Percentiles rank a stretch among this genome's conserved stretches.
Conservation (phyloP, 2,797 vertebrate genomes). For the Xerus rutilus region DNA sequence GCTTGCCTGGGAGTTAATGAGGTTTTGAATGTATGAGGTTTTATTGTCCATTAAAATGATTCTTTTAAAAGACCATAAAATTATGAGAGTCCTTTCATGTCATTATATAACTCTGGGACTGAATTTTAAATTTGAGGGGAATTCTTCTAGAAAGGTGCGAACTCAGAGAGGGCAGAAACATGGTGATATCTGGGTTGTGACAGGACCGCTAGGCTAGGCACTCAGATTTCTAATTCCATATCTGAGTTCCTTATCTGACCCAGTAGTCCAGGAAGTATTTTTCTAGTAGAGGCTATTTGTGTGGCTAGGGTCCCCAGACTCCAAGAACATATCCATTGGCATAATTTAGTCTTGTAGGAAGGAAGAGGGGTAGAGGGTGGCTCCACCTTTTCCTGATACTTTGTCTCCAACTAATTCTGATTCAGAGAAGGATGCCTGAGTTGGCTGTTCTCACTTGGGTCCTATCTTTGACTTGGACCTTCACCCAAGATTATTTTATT, state of each 20-base stretch:
- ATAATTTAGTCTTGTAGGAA: background rate
- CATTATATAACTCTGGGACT: slow-evolving; percentile 63
- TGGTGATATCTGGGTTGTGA: background rate
- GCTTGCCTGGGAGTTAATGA: slow-evolving; percentile 73
- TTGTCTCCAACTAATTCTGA: slow-evolving; percentile 29
- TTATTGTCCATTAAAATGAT: slow-evolving; percentile 66
- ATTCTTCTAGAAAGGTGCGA: slow-evolving; percentile 41
- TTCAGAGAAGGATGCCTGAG: background rate
- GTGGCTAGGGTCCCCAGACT: background rate
- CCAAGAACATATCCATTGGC: background rate
- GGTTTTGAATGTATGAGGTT: slow-evolving; percentile 63
- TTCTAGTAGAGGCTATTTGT: background rate
- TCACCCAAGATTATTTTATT: background rate
- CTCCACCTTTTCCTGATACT: background rate
- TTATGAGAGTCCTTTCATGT: slow-evolving; percentile 54
- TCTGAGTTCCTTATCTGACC: background rate
- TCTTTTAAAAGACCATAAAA: slow-evolving; percentile 71
- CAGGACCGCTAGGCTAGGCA: background rate
- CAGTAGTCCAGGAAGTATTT: slow-evolving; percentile 6
- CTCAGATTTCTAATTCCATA: background rate
- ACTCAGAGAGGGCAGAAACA: background rate
- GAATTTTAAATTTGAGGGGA: slow-evolving; percentile 59
- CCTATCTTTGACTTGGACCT: background rate
- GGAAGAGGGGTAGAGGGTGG: background rate
- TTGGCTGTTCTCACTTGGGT: slow-evolving; percentile 6